Base-by-base conservation (phyloP, 2,888 invertebrate genomes). In the Augiades crinisus region DNA sequence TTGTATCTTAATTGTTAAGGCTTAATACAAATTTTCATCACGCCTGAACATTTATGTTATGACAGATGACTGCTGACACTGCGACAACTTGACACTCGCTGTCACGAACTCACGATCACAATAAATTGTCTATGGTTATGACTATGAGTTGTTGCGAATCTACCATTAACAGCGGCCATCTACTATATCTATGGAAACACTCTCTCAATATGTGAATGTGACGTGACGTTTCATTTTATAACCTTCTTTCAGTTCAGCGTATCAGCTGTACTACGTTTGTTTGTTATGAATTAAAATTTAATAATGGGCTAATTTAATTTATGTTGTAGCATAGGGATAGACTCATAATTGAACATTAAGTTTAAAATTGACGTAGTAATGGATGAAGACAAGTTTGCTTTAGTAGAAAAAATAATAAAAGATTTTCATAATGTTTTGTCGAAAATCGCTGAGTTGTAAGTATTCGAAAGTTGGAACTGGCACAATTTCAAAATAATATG, bases 381-480 rank as follows among this genome's bases (percentile, higher is more conserved):
- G 86, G 81, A 83, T 14, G 80, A 94, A 68, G 94, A 95, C 72
- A 92, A 92, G 69, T 92, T 92, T 75, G 93, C 95, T 47, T 91
- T 95, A 58, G 95, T 94, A 53, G 95, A 96, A 76, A 94, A 94
- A 91, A 96, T 97, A 68, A 90, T 96, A 58, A 92, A 92, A 63
- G 95, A 95, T 69, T 91, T 97, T 58, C 92, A 94, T 73, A 92
- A 91, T 63, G 92, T 94, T 62, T 91, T 97, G 71, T 91, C 91
- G 63, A 94, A 93, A 87, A 94, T 95, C 80, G 90, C 92, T 61
- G 92, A 94, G 78, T 87, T 96, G 96, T 96, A 91, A 95, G 95
- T 91, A 69, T 52, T 68, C 64, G 16, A 46, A 34, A 63, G 57
- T 61, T 60, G 21, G 41, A 65, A 64, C 74, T 81, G 76, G 75